These are phyloP conservation scores for Malurus elegans DNA, from an alignment of 2,113 vertebrate genomes.

Conservation along the genomic window DNA sequence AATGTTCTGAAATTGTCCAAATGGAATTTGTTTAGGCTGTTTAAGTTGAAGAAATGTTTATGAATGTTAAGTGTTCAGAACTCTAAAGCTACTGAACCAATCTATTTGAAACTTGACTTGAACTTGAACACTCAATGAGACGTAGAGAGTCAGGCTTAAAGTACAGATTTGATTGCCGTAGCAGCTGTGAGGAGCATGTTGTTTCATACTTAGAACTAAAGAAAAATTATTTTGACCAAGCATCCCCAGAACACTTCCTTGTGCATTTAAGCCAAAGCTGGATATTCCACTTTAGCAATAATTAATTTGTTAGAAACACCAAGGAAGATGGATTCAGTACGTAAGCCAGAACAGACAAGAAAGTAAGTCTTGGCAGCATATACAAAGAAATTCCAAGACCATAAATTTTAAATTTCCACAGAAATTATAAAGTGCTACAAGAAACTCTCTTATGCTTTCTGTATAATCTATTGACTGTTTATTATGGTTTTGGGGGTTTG, in stretches of 20 bases:
- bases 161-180: neutral
- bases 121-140: neutral
- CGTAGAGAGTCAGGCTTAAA: neutral
- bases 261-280: neutral
- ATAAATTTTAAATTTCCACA: neutral
- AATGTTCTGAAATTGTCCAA: conserved; percentile 32
- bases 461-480: neutral
- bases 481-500: rapidly evolving
- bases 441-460: neutral
- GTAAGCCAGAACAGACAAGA: neutral
- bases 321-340: neutral
- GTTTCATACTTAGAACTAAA: neutral
- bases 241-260: neutral
- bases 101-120: conserved; percentile 20
- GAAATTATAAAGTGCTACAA: neutral
- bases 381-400: neutral
- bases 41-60: conserved; percentile 6
- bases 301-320: neutral
- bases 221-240: neutral
- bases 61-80: neutral
- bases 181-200: neutral
- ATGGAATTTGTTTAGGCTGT: conserved; percentile 13
- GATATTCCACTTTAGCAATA: neutral
- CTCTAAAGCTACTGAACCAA: conserved; percentile 38
- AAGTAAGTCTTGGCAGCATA: neutral